Percentiles rank a stretch among this genome's conserved stretches.
Evolutionary conservation across 2,797 vertebrate species (phyloP).

Genomic region (Phalloptychus januarius): DNA sequence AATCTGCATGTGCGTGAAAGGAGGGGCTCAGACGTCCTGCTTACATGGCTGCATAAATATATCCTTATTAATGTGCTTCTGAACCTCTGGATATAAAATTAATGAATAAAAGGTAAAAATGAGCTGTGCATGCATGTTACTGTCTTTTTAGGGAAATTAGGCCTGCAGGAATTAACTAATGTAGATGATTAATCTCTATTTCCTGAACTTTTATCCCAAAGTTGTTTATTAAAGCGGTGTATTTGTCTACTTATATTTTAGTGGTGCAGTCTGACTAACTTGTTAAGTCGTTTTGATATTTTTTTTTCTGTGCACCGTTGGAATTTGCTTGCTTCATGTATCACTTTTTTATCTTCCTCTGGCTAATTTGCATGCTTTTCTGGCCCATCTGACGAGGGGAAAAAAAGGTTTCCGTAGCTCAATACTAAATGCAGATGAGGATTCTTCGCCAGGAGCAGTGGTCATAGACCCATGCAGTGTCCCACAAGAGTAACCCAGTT

Average conservation of each 20-base stretch:
- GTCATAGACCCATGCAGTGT: slow-evolving; percentile 58
- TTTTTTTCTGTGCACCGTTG: slow-evolving; percentile 23
- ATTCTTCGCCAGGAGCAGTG: slow-evolving; percentile 31
- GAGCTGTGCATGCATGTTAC: slow-evolving; percentile 56
- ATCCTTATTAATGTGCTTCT: slow-evolving; percentile 66
- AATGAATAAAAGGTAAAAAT: slow-evolving; percentile 75
- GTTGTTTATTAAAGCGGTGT: slow-evolving; percentile 69
- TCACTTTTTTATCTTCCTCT: slow-evolving; percentile 9
- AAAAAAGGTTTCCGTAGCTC: slow-evolving; percentile 52
- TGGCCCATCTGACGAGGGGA: slow-evolving; percentile 1
- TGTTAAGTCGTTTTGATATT: slow-evolving; percentile 46
- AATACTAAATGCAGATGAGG: slow-evolving; percentile 45
- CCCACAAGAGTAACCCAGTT: slow-evolving; percentile 69
- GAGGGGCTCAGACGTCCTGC: slow-evolving; percentile 44
- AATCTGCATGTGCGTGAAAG: slow-evolving; percentile 52
- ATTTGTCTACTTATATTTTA: slow-evolving; percentile 73
- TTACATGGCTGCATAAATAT: slow-evolving; percentile 43
- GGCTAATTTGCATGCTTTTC: slow-evolving; percentile 20
- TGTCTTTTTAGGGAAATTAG: slow-evolving; percentile 75
- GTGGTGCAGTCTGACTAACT: slow-evolving; percentile 73
- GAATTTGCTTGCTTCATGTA: slow-evolving; percentile 6
- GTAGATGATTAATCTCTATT: slow-evolving; percentile 75
- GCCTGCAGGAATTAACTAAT: slow-evolving; percentile 69
- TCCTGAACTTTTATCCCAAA: slow-evolving; percentile 75
- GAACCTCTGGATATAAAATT: slow-evolving; percentile 65